Evolutionary conservation across 2,113 vertebrate species (phyloP), one percentile per base, ranked within the genome.

Genomic region (Xiphophorus maculatus): DNA sequence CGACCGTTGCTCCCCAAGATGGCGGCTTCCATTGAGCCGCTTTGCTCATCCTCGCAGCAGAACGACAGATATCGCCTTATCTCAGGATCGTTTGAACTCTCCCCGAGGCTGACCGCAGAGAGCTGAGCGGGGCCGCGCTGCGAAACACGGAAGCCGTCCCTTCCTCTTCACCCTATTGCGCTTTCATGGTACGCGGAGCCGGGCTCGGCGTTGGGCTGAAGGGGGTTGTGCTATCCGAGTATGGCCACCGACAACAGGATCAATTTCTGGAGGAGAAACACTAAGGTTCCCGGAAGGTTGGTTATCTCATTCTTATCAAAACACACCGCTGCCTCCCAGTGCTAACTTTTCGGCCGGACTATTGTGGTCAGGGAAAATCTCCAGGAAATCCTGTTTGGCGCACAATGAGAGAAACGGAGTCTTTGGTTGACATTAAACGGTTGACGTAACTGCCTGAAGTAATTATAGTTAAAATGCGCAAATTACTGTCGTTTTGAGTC

Each of bases 231-330:
- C 76, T 77, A 64, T 80, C 70, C 67, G 83, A 91, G 90, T 79
- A 98, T 98, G 97, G 97, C 96, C 85, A 95, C 96, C 85, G 97
- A 99, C 73, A 96, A 95, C 92, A 94, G 94, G 88, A 95, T 95
- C 89, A 93, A 98, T 94, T 99, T 99, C 85, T 98, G 97, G 97
- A 98, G 96, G 93, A 95, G 95, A 92, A 98, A 93, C 93, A 88
- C 95, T 35, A 95, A 95, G 94, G 95, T 96, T 93, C 97, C 97
- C 42, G 97, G 97, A 89, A 99, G 97, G 98, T 98, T 91, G 90
- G 95, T 80, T 27, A 4, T 8, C 0, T 62, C 4, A 10, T 63
- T 30, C 27, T 63, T 28, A n/a, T 61, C 22, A 11, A 60, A 40
- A 6, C 28, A 25, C 10, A 1, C 1, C 28, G 10, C 2, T 13